Percentiles rank a stretch among this genome's conserved stretches.
Evolutionary conservation across 2,888 invertebrate genomes (phyloP).

Genomic region (Xestia c-nigrum): DNA sequence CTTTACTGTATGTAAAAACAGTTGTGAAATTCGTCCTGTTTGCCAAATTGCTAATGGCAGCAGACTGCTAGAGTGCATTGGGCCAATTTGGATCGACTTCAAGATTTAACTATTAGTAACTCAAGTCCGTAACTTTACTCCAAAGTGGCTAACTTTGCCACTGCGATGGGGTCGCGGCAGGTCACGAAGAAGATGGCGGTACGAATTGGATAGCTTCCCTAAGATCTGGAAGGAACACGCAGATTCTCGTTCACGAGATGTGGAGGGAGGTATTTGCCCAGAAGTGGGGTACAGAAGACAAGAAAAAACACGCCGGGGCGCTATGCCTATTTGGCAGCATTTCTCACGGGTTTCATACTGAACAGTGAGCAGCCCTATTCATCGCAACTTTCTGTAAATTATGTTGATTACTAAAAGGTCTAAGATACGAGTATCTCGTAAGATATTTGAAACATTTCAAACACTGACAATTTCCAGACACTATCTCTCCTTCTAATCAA

Average conservation of each 20-base stretch:
- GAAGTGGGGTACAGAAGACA: too few species aligned
- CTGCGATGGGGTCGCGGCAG: too few species aligned
- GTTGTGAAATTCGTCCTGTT: background rate
- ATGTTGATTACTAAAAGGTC: slow-evolving; percentile 7
- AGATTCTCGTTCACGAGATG: too few species aligned
- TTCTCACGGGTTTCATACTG: background rate
- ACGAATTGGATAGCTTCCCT: too few species aligned
- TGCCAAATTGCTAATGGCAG: slow-evolving; percentile 6
- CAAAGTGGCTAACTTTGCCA: background rate
- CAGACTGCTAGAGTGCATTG: background rate
- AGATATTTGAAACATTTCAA: background rate
- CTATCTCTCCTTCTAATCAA: background rate
- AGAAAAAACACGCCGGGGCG: background rate
- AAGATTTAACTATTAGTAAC: background rate
- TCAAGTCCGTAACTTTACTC: background rate
- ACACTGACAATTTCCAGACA: background rate
- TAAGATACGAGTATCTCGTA: background rate
- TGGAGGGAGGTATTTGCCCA: too few species aligned
- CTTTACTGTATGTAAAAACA: background rate
- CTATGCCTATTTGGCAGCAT: background rate
- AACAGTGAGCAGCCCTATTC: slow-evolving; percentile 18
- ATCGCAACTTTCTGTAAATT: slow-evolving; percentile 16
- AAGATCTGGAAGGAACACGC: too few species aligned
- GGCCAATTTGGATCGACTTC: slow-evolving; percentile 11
- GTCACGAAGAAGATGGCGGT: too few species aligned